Evolutionary conservation across 2,888 invertebrate genomes (phyloP), one percentile per base, ranked within the genome.

Genomic region (Beris morrisii): DNA sequence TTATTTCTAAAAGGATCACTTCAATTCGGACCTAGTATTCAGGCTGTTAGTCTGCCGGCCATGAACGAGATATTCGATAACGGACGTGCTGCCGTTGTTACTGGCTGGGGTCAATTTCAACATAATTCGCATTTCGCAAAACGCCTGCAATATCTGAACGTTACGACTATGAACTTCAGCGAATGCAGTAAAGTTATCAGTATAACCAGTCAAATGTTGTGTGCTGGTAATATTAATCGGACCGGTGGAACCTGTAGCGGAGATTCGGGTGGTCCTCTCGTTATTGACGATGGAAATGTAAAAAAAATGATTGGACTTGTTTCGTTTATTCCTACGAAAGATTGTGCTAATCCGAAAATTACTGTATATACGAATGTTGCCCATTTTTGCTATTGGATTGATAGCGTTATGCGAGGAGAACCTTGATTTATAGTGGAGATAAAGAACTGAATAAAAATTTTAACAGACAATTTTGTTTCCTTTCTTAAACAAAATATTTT

Each of bases 181-280:
- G 12, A 22, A 22, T 53, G 52, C 28, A 22, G 28, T 53, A 28
- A 53, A 28, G 7, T 22, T 53, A 6, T 22, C 3, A 1, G 5
- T 7, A 53, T 53, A 22, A 53, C 22, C 22, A 5, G 5, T 6
- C 2, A 12, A 13, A 28, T 53, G 28, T 22, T 53, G 13, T 53
- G 52, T 7, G 15, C 52, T 7, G 52, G 52, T 4, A 6, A 4
- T 11, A 5, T 28, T 52, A 28, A 53, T 15, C 15, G 22, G 13
- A 7, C 13, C 7, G 11, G 6, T 12, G 54, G 32, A n/a, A 12
- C 54, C 9, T 54, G 54, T 54, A 31, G 6, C 4, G 54, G 54
- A 12, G 54, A 54, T 15, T 31, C 11, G 12, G 54, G 54, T 12
- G 32, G n/a, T 32, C 54, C 54, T 6, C 32, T 54, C 4, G 54